Percentiles rank a stretch among this genome's conserved stretches.
phyloP scores from a whole-genome alignment of 1,140 invertebrate species.

The Rhyacophila brunnea region DNA sequence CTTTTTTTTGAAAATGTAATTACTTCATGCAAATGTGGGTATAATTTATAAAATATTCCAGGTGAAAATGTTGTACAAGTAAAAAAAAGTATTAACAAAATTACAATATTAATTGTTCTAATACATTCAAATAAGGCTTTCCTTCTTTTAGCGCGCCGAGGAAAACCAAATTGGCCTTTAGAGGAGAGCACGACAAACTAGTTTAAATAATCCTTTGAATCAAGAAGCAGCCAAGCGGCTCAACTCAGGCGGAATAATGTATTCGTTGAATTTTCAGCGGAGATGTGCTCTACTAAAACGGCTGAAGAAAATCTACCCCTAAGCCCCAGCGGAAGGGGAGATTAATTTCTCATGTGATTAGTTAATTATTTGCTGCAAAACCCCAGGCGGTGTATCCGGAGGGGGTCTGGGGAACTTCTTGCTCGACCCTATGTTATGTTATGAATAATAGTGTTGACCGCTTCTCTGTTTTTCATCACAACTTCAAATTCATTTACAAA shows the following conservation, averaged over 20 bases:
- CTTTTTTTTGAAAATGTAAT: no score
- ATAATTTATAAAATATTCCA: no score
- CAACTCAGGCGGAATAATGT: conserved; percentile 18
- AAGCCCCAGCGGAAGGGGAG: conserved; percentile 1
- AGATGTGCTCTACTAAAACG: conserved; percentile 1
- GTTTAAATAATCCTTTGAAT: conserved; percentile 1
- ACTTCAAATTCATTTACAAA: no score
- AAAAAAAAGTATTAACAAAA: no score
- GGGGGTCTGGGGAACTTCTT: no score
- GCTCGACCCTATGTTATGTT: no score
- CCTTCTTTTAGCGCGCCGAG: background rate
- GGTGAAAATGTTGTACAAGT: no score
- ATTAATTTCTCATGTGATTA: conserved; percentile 29
- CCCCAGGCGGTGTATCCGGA: conserved; percentile 6
- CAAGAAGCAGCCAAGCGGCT: background rate
- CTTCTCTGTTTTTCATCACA: no score
- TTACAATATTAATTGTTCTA: no score
- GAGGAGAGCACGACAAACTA: background rate
- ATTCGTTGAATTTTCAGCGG: conserved; percentile 9
- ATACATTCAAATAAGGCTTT: no score
- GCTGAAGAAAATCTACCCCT: background rate
- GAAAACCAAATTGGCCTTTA: background rate
- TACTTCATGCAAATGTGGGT: no score
- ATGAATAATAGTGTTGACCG: no score
- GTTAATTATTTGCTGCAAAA: conserved; percentile 24